These are phyloP conservation scores for Leptinotarsa defecta DNA, from an alignment of 1,140 invertebrate species.

Conservation along the genomic window DNA sequence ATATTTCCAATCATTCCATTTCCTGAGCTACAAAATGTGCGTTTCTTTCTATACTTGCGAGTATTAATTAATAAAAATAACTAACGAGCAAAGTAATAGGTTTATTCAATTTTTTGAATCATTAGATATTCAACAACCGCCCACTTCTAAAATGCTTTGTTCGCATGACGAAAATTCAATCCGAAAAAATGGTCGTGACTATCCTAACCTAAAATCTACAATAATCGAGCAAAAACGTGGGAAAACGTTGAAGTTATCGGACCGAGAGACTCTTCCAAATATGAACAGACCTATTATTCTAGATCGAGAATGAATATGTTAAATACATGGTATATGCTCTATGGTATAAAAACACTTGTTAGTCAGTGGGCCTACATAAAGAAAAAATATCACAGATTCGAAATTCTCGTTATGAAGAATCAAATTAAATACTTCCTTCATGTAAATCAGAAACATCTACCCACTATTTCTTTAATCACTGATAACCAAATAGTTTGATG, in stretches of 20 bases:
- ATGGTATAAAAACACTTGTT: constrained; percentile 16
- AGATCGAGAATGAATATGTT: constrained; percentile 25
- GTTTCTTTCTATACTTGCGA: too few species aligned
- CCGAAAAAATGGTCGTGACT: constrained; percentile 34
- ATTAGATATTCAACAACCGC: too few species aligned
- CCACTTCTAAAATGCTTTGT: constrained; percentile 18
- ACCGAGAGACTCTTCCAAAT: constrained; percentile 23
- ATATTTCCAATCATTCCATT: neutral
- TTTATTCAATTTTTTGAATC: too few species aligned
- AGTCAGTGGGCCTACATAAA: neutral
- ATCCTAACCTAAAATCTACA: constrained; percentile 44
- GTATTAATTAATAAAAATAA: too few species aligned
- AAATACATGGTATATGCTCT: constrained; percentile 24
- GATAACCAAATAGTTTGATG: too few species aligned
- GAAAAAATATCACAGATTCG: too few species aligned
- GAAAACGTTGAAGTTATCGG: constrained; percentile 33
- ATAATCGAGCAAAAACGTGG: constrained; percentile 44
- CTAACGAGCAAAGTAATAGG: too few species aligned
- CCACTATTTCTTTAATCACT: too few species aligned
- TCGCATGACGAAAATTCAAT: constrained; percentile 39
- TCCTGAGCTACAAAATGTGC: neutral
- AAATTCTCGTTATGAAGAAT: too few species aligned
- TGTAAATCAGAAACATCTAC: too few species aligned
- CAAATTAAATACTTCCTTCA: too few species aligned
- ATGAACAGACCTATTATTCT: constrained; percentile 31